Evolutionary conservation across 2,113 vertebrate genomes (phyloP).

Genomic region (Leptosomus discolor): DNA sequence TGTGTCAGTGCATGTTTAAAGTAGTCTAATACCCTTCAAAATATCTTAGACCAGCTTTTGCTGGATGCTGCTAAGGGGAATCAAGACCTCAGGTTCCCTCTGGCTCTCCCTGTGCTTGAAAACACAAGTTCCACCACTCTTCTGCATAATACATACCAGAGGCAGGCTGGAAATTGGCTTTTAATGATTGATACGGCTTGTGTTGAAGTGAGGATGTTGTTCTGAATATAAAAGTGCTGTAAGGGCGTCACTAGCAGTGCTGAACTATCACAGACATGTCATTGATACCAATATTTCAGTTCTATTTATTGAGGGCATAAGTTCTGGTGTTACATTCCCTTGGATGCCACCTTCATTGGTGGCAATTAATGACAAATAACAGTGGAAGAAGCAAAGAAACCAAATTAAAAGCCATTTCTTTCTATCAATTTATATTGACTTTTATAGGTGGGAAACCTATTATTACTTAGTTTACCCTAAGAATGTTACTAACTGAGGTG

Average conservation of each 20-base stretch:
- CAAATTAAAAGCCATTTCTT: neutral
- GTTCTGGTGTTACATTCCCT: neutral
- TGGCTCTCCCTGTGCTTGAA: neutral
- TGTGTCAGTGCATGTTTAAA: neutral
- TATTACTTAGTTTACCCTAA: neutral
- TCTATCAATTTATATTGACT: neutral
- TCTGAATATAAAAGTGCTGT: neutral
- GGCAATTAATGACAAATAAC: neutral
- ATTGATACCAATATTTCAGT: neutral
- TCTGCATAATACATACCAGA: neutral
- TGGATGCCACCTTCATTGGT: neutral
- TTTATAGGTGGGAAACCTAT: neutral
- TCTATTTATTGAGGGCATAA: neutral
- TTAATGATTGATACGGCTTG: neutral
- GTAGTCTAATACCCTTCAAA: neutral
- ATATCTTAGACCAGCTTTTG: neutral
- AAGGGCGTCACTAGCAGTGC: neutral
- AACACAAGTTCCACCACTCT: neutral
- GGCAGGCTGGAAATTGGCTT: neutral
- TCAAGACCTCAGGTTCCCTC: neutral
- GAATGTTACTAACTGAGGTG: neutral
- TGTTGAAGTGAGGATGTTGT: neutral
- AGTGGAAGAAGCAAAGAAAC: neutral
- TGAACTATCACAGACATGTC: neutral
- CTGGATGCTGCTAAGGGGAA: neutral